These are phyloP conservation scores for Mylabris phalerata DNA, from an alignment of 1,140 invertebrate genomes.

Conservation along the genomic window DNA sequence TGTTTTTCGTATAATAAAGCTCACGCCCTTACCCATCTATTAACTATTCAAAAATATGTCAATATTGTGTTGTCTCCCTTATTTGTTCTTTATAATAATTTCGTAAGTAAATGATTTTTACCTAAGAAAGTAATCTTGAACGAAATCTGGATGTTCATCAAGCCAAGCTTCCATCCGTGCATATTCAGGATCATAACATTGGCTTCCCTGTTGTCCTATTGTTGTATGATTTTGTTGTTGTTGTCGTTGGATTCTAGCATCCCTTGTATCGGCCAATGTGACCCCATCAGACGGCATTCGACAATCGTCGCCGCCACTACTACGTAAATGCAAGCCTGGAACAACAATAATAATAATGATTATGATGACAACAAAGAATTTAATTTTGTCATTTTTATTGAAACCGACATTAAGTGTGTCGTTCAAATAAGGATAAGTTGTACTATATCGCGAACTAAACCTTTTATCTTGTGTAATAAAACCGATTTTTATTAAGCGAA, in stretches of 20 bases:
- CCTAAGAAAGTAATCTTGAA: slow-evolving; percentile 91
- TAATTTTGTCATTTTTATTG: no score
- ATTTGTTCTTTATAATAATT: no score
- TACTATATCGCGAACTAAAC: no score
- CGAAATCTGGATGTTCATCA: slow-evolving; percentile 92
- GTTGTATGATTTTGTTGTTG: slow-evolving; percentile 23
- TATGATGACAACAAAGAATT: no score
- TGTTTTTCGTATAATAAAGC: no score
- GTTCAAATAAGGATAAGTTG: no score
- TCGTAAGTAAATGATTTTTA: slow-evolving; percentile 36
- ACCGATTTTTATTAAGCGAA: no score
- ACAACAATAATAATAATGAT: slow-evolving; percentile 32
- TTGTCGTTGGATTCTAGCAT: slow-evolving; percentile 35
- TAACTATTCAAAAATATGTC: no score
- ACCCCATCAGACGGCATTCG: slow-evolving; percentile 59
- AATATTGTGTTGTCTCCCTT: no score
- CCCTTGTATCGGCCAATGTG: slow-evolving; percentile 46
- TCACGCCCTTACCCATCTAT: no score
- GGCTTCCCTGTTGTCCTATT: slow-evolving; percentile 1
- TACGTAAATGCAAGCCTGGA: slow-evolving; percentile 70
- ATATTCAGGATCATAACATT: slow-evolving; percentile 52
- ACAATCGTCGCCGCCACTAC: slow-evolving; percentile 66
- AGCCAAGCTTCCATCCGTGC: slow-evolving; percentile 87
- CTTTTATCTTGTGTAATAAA: no score
- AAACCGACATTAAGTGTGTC: no score